These are phyloP conservation scores for Cavia porcellus DNA, from an alignment of 2,113 vertebrate genomes.

Conservation along the genomic window DNA sequence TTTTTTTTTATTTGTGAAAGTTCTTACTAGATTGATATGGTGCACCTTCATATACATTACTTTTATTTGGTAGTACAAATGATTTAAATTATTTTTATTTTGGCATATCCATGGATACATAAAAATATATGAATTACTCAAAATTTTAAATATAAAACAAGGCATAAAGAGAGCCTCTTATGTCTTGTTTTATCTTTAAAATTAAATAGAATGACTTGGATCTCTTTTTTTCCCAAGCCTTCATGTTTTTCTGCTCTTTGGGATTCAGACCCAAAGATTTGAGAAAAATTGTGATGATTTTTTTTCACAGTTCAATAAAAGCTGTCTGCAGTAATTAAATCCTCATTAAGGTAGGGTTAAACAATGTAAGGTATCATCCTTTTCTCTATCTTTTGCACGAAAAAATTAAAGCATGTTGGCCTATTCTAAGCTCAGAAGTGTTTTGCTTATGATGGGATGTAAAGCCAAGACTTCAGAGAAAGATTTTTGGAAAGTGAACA, in stretches of 20 bases:
- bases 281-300: not conserved
- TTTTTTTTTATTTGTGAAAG: slow-evolving; percentile 14
- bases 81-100: not conserved
- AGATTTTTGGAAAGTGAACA: not conserved
- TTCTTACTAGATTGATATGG: not conserved
- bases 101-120: not conserved
- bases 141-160: slow-evolving; percentile 28
- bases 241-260: not conserved
- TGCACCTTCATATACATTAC: not conserved
- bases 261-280: not conserved
- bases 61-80: not conserved
- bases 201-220: not conserved
- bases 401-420: not conserved
- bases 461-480: not conserved
- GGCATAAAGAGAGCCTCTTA: not conserved
- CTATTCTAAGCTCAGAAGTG: not conserved
- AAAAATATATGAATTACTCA: not conserved
- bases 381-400: not conserved
- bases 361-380: not conserved
- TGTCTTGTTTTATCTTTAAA: no score
- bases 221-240: not conserved
- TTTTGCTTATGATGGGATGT: not conserved
- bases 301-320: slow-evolving; percentile 12
- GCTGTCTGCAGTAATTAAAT: not conserved
- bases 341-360: not conserved